These are phyloP conservation scores for Salvator merianae DNA, from an alignment of 2,113 vertebrate genomes.

Conservation along the genomic window DNA sequence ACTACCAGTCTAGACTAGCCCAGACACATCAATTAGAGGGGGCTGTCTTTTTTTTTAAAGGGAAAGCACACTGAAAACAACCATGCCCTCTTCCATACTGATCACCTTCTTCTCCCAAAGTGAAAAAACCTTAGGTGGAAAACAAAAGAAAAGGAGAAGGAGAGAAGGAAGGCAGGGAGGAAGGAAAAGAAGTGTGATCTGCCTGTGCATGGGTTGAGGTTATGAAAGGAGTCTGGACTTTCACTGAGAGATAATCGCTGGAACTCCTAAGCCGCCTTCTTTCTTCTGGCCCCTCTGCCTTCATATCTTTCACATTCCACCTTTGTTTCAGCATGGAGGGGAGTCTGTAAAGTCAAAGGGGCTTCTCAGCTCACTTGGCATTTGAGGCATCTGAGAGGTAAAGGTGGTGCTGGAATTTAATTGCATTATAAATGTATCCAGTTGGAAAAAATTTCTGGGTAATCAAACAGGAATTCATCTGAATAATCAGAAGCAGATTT, in stretches of 20 bases:
- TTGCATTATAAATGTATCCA: conserved; percentile 17
- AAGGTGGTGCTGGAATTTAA: conserved; percentile 35
- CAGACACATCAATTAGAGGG: conserved; percentile 77
- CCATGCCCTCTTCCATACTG: conserved; percentile 59
- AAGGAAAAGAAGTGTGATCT: neutral
- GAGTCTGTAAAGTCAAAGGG: neutral
- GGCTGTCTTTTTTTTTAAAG: conserved; percentile 68
- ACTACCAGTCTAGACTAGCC: conserved; percentile 75
- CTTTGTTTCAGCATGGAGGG: conserved; percentile 29
- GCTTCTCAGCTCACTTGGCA: conserved; percentile 31
- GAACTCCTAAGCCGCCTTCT: neutral
- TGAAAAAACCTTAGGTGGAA: conserved; percentile 56
- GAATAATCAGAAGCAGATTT: conserved; percentile 27
- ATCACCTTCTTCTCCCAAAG: conserved; percentile 51
- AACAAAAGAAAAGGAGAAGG: conserved; percentile 32
- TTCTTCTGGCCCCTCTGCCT: neutral
- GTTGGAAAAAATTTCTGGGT: neutral
- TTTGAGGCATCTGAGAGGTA: conserved; percentile 44
- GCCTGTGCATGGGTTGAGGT: neutral
- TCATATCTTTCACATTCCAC: no score
- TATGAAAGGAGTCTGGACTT: conserved; percentile 40
- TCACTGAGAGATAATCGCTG: conserved; percentile 32
- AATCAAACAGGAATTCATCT: neutral
- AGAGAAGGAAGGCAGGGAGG: no score
- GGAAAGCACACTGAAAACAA: conserved; percentile 61